Percentiles rank a stretch among this genome's conserved stretches.
Conservation (phyloP, 2,113 vertebrate species). For the Hylia prasina region DNA sequence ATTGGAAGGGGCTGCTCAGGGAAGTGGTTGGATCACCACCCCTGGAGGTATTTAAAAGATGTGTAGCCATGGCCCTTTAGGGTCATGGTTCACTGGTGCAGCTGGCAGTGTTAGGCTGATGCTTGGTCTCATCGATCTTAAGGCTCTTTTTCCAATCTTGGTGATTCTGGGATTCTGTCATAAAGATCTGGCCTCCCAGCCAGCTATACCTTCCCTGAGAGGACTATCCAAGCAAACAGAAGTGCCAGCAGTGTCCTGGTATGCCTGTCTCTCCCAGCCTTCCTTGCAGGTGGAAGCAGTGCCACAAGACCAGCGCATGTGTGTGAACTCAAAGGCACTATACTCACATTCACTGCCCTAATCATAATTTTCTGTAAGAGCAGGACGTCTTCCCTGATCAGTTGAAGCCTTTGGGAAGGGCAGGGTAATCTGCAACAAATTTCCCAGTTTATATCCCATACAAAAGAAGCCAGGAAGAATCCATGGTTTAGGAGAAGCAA, state of each 20-base stretch:
- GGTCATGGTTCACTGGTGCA: not conserved
- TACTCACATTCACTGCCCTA: rapidly evolving
- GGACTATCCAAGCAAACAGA: not conserved
- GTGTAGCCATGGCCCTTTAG: not conserved
- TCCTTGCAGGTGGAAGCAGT: not conserved
- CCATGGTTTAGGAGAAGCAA: not conserved
- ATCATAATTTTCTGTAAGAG: not conserved
- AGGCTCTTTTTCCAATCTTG: not conserved
- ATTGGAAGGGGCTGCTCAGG: not conserved
- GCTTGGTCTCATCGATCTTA: not conserved
- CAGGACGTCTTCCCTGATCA: not conserved
- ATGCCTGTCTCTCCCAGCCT: not conserved
- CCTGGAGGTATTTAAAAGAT: not conserved
- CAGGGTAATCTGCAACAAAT: not conserved
- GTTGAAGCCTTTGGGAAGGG: not conserved
- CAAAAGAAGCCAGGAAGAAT: not conserved
- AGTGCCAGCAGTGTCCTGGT: rapidly evolving
- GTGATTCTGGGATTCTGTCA: not conserved
- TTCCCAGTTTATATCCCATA: not conserved
- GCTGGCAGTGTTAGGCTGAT: not conserved
- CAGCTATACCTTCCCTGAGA: not conserved
- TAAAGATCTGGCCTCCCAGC: not conserved
- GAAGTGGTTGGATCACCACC: not conserved
- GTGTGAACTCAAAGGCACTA: not conserved
- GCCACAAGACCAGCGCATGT: rapidly evolving